phyloP scores from a whole-genome alignment of 2,113 vertebrate species.

The Eudyptes chrysolophus region DNA sequence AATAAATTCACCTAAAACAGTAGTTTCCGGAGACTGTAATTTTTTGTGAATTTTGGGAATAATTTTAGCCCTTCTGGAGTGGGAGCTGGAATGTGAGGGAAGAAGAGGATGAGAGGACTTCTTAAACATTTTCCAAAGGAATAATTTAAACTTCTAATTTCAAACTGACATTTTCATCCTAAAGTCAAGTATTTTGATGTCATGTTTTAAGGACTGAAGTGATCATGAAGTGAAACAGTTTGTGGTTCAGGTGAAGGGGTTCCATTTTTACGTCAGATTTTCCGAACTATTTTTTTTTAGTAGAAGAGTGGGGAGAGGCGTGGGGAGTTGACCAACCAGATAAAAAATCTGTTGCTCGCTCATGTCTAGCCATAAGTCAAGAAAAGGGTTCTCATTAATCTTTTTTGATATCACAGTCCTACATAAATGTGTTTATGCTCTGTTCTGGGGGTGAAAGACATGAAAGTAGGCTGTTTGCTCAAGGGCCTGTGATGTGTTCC shows the following conservation, averaged over 20 bases:
- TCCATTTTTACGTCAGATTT: background rate
- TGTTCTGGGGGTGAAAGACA: background rate
- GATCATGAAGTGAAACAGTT: background rate
- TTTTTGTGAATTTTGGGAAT: background rate
- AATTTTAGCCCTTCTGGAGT: background rate
- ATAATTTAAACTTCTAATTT: background rate
- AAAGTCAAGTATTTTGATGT: background rate
- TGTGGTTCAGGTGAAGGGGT: background rate
- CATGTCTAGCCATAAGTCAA: background rate
- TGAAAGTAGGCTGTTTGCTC: background rate
- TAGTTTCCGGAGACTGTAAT: background rate
- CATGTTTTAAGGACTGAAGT: background rate
- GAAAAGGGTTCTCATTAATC: background rate
- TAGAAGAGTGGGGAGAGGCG: fast-evolving
- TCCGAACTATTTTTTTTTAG: background rate
- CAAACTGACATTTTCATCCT: background rate
- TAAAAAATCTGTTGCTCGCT: background rate
- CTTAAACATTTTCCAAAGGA: background rate
- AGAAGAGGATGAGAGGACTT: background rate
- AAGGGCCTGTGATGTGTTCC: background rate
- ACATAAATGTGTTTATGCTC: background rate
- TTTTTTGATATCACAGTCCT: background rate
- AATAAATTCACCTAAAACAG: background rate
- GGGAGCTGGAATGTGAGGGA: background rate
- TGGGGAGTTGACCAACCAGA: background rate